phyloP scores from a whole-genome alignment of 2,797 vertebrate species.

The Steatocranus sp. region DNA sequence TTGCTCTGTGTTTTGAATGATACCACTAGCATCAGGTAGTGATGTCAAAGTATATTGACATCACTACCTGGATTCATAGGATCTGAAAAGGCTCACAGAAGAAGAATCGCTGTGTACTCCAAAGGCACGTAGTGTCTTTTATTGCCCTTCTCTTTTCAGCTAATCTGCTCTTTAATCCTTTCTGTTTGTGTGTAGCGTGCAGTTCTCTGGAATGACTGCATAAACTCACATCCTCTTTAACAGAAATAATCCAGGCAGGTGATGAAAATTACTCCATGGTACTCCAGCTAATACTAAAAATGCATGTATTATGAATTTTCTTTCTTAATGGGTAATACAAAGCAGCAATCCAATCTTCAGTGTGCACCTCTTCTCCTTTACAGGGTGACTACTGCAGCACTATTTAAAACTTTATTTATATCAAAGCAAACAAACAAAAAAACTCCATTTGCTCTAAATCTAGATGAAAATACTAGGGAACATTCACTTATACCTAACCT shows the following conservation, averaged over 20 bases:
- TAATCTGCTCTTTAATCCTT: conserved; percentile 67
- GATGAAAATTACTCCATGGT: background rate
- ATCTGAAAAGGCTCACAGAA: conserved; percentile 8
- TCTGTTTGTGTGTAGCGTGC: background rate
- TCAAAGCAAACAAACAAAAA: background rate
- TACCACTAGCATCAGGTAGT: background rate
- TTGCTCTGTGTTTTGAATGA: background rate
- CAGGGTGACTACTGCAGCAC: background rate
- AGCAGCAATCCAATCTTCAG: background rate
- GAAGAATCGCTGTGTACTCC: conserved; percentile 16
- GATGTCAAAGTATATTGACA: background rate
- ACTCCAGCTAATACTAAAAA: background rate
- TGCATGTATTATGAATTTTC: background rate
- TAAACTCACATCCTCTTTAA: background rate
- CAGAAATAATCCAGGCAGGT: background rate
- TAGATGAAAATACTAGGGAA: background rate
- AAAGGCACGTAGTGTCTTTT: conserved; percentile 5
- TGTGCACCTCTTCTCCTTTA: background rate
- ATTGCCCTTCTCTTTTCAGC: conserved; percentile 17
- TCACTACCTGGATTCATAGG: background rate
- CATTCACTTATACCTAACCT: background rate
- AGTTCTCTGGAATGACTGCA: conserved; percentile 1
- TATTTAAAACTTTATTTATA: background rate
- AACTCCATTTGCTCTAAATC: rapidly evolving
- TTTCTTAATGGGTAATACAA: background rate